phyloP scores from a whole-genome alignment of 1,140 invertebrate species.

The Elysia chlorotica region DNA sequence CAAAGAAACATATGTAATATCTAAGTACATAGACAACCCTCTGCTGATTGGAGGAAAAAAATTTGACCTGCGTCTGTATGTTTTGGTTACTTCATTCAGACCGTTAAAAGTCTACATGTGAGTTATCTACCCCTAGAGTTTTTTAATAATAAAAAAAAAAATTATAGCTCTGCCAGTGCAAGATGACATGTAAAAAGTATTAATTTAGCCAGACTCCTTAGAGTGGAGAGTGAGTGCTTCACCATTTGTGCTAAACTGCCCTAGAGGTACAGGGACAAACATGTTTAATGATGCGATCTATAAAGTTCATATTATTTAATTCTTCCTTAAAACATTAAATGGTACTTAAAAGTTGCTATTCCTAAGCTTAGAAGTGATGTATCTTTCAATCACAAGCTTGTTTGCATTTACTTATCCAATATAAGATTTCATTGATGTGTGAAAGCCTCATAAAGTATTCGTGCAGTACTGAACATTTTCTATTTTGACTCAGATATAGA shows the following conservation, averaged over 20 bases:
- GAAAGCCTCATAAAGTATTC: neutral
- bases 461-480: neutral
- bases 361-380: neutral
- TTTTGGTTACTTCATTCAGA: constrained; percentile 92
- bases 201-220: too few species aligned
- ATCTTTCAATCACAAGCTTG: neutral
- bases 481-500: constrained; percentile 1
- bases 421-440: neutral
- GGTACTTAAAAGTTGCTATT: neutral
- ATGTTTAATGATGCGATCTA: neutral
- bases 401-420: neutral
- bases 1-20: constrained; percentile 66
- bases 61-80: constrained; percentile 94
- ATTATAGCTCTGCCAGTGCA: neutral
- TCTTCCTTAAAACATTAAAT: neutral
- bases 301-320: neutral
- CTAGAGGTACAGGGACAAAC: too few species aligned
- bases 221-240: too few species aligned
- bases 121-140: too few species aligned
- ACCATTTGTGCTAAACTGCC: too few species aligned
- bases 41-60: constrained; percentile 94
- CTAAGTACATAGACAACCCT: constrained; percentile 94
- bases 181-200: too few species aligned
- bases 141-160: neutral
- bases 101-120: constrained; percentile 71